phyloP scores from a whole-genome alignment of 1,140 invertebrate species.

The Bombus difficillimus region DNA sequence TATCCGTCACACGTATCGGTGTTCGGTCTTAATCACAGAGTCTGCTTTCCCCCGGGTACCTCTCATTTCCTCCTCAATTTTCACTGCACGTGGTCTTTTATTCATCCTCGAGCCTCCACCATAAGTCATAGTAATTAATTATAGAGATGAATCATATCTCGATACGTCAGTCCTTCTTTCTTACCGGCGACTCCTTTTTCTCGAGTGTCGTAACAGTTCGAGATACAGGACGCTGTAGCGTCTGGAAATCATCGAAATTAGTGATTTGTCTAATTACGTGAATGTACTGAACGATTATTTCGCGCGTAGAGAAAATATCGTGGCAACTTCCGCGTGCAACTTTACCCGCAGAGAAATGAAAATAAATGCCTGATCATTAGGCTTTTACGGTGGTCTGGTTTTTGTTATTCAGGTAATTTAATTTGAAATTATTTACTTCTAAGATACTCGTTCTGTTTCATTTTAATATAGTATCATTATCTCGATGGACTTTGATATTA shows the following conservation, averaged over 20 bases:
- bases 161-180: conserved; percentile 7
- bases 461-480: no score
- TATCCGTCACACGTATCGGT: conserved; percentile 24
- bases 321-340: background rate
- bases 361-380: background rate
- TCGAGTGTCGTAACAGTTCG: conserved; percentile 6
- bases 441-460: background rate
- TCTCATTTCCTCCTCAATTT: conserved; percentile 37
- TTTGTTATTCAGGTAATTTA: background rate
- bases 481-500: no score
- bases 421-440: background rate
- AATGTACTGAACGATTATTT: background rate
- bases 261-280: background rate
- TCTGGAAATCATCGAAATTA: background rate
- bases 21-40: conserved; percentile 19
- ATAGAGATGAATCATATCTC: conserved; percentile 25
- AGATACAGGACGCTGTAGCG: background rate
- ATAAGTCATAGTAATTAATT: conserved; percentile 35
- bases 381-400: background rate
- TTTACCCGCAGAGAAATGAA: background rate
- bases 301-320: background rate
- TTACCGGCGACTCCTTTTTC: background rate
- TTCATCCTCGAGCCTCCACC: background rate
- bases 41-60: conserved; percentile 4
- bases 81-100: conserved; percentile 22